phyloP scores from a whole-genome alignment of 2,797 vertebrate species.

The Pteropus rufus region DNA sequence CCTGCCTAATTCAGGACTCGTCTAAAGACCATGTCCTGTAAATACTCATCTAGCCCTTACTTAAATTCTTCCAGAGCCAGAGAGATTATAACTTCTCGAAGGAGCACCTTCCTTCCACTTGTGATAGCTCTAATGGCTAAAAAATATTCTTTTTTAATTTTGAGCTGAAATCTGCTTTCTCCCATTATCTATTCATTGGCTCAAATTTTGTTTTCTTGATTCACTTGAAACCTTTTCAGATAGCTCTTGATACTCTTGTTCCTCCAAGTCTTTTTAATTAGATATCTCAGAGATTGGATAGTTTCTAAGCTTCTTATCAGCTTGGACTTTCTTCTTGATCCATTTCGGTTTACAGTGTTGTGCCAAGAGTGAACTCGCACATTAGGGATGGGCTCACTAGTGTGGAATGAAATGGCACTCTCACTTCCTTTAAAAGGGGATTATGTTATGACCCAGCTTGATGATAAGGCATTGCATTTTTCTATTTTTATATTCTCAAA shows the following conservation, averaged over 20 bases:
- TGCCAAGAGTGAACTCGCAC: neutral
- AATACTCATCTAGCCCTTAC: neutral
- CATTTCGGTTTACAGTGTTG: neutral
- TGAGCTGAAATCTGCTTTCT: neutral
- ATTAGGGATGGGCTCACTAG: neutral
- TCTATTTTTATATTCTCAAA: neutral
- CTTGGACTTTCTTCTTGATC: neutral
- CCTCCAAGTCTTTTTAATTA: neutral
- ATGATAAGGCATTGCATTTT: neutral
- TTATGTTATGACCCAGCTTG: neutral
- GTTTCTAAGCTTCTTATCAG: neutral
- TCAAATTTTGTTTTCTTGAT: conserved; percentile 3
- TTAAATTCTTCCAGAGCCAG: neutral
- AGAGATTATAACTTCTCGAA: neutral
- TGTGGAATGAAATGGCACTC: neutral
- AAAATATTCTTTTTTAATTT: neutral
- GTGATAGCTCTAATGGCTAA: neutral
- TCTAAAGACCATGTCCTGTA: neutral
- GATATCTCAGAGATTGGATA: neutral
- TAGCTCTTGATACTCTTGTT: neutral
- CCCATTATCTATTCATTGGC: neutral
- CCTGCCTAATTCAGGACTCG: neutral
- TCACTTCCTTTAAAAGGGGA: neutral
- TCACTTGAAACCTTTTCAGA: conserved; percentile 10
- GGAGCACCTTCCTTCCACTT: neutral